These are phyloP conservation scores for Xerus rutilus DNA, from an alignment of 2,797 vertebrate genomes.

Conservation along the genomic window DNA sequence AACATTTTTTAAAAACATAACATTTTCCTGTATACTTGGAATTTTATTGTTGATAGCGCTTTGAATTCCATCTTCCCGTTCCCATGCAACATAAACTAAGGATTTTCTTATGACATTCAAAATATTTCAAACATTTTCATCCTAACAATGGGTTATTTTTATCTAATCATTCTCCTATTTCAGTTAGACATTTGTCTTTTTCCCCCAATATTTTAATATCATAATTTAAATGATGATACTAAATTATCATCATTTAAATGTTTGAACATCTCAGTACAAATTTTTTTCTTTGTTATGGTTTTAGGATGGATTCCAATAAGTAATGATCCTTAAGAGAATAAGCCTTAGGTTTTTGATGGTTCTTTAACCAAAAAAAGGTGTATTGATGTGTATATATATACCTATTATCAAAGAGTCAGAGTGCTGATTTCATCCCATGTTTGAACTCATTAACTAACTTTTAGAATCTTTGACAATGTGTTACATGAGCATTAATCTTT, in stretches of 20 bases:
- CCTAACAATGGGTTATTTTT: conserved; percentile 9
- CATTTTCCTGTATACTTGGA: conserved; percentile 14
- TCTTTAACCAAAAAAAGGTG: conserved; percentile 6
- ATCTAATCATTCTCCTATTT: conserved; percentile 26
- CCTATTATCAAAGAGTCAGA: not conserved
- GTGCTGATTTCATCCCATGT: not conserved
- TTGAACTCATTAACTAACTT: conserved; percentile 41
- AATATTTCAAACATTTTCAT: conserved; percentile 45
- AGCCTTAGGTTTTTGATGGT: not conserved
- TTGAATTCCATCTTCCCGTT: not conserved
- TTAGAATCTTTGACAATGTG: conserved; percentile 25
- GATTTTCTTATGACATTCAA: conserved; percentile 44
- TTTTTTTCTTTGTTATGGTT: not conserved
- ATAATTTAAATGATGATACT: not conserved
- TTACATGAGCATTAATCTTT: not conserved
- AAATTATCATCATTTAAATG: too few relatives aligned
- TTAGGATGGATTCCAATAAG: conserved; percentile 34
- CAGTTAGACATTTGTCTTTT: not conserved
- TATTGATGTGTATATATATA: not conserved
- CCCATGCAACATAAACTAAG: not conserved
- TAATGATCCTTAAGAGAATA: not conserved
- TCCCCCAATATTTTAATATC: not conserved
- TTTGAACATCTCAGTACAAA: not conserved
- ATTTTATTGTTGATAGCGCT: not conserved
- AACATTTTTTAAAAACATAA: not conserved